Conservation (phyloP, 2,797 vertebrate species). For the Schizopygopsis malacanthus region DNA sequence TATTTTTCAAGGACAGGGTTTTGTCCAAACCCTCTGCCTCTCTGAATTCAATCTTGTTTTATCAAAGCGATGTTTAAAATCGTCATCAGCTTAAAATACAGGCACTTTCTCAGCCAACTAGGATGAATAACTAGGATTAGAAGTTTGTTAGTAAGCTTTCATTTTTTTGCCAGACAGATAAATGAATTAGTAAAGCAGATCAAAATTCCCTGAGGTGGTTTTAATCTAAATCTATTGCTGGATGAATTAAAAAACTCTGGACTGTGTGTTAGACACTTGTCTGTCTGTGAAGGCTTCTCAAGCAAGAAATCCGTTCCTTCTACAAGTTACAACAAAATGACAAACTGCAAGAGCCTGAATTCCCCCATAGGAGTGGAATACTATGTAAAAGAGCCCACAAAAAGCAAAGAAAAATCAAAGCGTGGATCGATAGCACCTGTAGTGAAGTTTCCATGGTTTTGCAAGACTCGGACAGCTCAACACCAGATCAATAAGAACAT, state of each 20-base stretch:
- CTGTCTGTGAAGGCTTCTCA: not conserved
- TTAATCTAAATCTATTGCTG: conserved; percentile 52
- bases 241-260: not conserved
- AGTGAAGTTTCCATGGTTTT: conserved; percentile 41
- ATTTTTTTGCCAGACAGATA: conserved; percentile 58
- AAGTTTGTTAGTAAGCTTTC: conserved; percentile 54
- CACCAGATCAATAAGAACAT: conserved; percentile 66
- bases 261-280: not conserved
- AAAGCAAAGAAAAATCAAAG: conserved; percentile 17
- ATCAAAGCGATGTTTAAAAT: conserved; percentile 45
- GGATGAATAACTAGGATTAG: not conserved
- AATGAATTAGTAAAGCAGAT: conserved; percentile 65
- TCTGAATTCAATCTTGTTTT: conserved; percentile 2
- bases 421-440: conserved; percentile 2
- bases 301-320: conserved; percentile 21
- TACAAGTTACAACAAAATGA: conserved; percentile 11
- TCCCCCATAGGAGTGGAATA: not conserved
- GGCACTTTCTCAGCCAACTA: not conserved
- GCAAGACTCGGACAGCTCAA: conserved; percentile 45
- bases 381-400: conserved; percentile 11
- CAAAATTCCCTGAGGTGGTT: conserved; percentile 65
- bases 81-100: conserved; percentile 25
- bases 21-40: not conserved
- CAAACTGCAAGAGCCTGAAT: not conserved
- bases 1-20: not conserved